Conservation (phyloP, 2,797 vertebrate species). For the Etheostoma nigrum region DNA sequence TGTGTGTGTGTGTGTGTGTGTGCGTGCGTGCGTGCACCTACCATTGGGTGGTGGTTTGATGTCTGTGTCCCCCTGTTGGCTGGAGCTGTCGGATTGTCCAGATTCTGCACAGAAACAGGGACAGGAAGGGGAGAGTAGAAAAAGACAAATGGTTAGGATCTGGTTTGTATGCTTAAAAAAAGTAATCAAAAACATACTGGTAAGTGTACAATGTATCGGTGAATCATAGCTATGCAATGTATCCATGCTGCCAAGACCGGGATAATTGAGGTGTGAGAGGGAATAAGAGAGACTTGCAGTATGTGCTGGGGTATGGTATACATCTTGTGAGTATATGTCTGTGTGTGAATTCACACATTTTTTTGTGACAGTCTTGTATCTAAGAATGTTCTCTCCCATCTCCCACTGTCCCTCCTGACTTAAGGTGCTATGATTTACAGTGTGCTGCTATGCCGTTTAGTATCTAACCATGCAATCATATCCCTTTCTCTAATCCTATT, state of each 20-base stretch:
- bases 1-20: constrained; percentile 3
- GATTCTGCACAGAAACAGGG: constrained; percentile 80
- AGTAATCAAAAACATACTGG: constrained; percentile 55
- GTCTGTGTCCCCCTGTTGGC: constrained; percentile 95
- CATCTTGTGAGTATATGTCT: constrained; percentile 55
- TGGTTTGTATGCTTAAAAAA: constrained; percentile 29
- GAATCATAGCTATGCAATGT: constrained; percentile 47
- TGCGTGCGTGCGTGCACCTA: constrained; percentile 68
- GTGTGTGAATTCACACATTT: constrained; percentile 67
- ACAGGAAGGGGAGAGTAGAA: constrained; percentile 18
- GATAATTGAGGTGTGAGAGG: constrained; percentile 63
- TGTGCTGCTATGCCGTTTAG: constrained; percentile 73
- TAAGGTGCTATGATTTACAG: constrained; percentile 79
- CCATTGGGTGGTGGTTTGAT: constrained; percentile 96
- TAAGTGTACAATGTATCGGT: constrained; percentile 42
- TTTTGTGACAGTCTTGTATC: constrained; percentile 63
- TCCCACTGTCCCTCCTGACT: constrained; percentile 68
- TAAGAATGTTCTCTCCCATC: constrained; percentile 60
- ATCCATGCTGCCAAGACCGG: constrained; percentile 49
- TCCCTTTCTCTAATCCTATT: constrained; percentile 78
- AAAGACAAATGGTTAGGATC: constrained; percentile 50
- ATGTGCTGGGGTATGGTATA: constrained; percentile 64
- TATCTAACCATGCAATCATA: constrained; percentile 82
- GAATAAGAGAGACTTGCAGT: constrained; percentile 57
- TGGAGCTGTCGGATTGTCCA: constrained; percentile 96